Evolutionary conservation across 2,888 invertebrate genomes (phyloP).

Genomic region (Papilio protenor): DNA sequence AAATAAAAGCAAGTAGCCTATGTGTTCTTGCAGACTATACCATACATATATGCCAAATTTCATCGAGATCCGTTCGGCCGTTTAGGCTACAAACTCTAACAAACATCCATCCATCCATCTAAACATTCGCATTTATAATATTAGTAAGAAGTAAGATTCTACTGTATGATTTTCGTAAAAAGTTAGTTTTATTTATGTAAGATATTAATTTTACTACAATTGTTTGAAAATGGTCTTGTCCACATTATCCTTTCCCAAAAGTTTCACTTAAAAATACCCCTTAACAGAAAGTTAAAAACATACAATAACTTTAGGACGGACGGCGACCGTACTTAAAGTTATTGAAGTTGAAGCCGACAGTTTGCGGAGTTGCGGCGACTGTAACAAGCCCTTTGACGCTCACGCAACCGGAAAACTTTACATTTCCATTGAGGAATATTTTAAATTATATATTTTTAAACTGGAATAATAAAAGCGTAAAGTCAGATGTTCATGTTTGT

Average conservation of each 20-base stretch:
- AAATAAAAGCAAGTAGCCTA: too few species aligned
- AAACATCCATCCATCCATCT: too few species aligned
- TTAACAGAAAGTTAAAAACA: not conserved
- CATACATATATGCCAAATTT: too few species aligned
- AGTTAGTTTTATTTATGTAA: not conserved
- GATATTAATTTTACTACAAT: not conserved
- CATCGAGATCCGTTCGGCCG: too few species aligned
- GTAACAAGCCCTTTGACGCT: slow-evolving; percentile 9
- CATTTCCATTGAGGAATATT: slow-evolving; percentile 2
- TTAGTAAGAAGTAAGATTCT: too few species aligned
- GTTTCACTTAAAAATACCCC: not conserved
- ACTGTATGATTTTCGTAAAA: not conserved
- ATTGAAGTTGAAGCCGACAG: slow-evolving; percentile 9
- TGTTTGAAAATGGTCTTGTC: not conserved
- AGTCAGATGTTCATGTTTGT: not conserved
- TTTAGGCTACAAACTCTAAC: too few species aligned
- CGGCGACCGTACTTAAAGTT: slow-evolving; percentile 16
- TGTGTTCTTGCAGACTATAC: too few species aligned
- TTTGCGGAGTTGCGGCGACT: slow-evolving; percentile 3
- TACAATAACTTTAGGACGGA: not conserved
- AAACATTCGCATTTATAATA: too few species aligned
- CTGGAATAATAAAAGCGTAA: not conserved
- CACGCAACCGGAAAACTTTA: slow-evolving; percentile 26
- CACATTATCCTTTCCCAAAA: not conserved
- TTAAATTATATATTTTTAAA: not conserved